Evolutionary conservation across 2,797 vertebrate genomes (phyloP).

Genomic region (Bucorvus abyssinicus): DNA sequence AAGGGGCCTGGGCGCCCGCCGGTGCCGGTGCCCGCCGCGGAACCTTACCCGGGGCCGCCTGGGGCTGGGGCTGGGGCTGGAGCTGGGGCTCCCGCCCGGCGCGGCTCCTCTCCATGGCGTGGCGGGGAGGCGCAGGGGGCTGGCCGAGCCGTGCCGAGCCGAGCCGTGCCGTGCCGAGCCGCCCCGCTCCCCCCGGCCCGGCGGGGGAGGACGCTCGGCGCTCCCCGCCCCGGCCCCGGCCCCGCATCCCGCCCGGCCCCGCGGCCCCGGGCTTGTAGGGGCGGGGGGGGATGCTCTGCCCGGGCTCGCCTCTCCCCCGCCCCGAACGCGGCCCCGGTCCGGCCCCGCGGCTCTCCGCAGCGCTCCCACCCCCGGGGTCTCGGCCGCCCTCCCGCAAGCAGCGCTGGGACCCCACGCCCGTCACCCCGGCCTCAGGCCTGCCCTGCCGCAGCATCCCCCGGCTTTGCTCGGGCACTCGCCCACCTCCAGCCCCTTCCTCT

Average conservation of each 20-base stretch:
- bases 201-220: neutral
- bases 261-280: neutral
- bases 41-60: neutral
- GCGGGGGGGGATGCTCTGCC: neutral
- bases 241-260: neutral
- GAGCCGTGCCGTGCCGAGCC: neutral
- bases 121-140: conserved; percentile 15
- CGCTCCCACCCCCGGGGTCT: no score
- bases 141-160: neutral
- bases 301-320: neutral
- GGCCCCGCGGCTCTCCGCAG: neutral
- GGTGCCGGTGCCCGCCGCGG: neutral
- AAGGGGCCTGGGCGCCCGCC: neutral
- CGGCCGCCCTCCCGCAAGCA: neutral
- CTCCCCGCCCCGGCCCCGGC: conserved; percentile 1
- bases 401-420: neutral
- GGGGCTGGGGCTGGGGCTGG: no score
- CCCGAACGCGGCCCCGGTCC: neutral
- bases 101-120: conserved; percentile 6
- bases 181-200: neutral
- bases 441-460: neutral
- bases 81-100: conserved; percentile 8
- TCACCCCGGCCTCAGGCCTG: neutral
- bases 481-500: neutral
- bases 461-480: neutral